phyloP scores from a whole-genome alignment of 2,113 vertebrate genomes.

The Cariama cristata region DNA sequence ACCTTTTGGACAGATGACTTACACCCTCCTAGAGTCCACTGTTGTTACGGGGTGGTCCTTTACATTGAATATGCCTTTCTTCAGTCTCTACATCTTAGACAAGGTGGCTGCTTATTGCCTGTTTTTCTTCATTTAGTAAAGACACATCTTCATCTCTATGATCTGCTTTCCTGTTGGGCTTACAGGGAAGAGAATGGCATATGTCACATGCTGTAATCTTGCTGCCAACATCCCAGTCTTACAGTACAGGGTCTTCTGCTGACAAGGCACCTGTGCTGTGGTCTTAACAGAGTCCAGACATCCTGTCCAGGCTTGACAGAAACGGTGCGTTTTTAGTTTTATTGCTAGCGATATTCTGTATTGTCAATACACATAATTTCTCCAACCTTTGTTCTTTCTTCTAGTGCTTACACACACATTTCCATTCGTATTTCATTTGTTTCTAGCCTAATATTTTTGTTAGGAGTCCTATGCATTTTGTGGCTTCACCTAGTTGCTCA shows the following conservation, averaged over 20 bases:
- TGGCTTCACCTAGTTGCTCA: not conserved
- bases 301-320: not conserved
- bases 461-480: not conserved
- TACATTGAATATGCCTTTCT: not conserved
- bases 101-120: not conserved
- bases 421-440: not conserved
- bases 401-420: not conserved
- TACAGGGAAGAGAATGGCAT: not conserved
- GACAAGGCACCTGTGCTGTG: not conserved
- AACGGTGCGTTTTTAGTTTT: not conserved
- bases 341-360: not conserved
- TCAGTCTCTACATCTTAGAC: not conserved
- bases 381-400: not conserved
- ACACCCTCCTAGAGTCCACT: not conserved
- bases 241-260: not conserved
- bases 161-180: not conserved
- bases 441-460: not conserved
- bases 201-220: not conserved
- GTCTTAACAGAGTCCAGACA: not conserved
- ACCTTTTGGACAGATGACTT: not conserved
- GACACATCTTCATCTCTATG: fast-evolving
- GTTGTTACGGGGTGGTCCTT: not conserved
- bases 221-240: not conserved
- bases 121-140: not conserved
- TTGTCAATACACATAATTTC: not conserved